Conservation (phyloP, 2,888 invertebrate species). For the Leptothorax acervorum region DNA sequence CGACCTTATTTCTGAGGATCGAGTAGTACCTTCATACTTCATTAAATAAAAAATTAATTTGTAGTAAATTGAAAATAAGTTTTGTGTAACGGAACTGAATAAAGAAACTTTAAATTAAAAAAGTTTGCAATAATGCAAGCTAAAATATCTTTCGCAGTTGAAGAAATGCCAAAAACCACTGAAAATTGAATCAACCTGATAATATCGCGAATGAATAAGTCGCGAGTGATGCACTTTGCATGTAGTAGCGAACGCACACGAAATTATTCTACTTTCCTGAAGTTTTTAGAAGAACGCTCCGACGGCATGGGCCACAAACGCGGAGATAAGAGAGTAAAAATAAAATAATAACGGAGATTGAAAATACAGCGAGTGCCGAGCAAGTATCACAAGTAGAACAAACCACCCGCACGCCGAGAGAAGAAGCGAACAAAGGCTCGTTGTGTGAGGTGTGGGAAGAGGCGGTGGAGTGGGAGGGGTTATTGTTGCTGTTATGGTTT, state of each 20-base stretch:
- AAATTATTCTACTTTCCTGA: slow-evolving; percentile 12
- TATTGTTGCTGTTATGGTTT: slow-evolving; percentile 73
- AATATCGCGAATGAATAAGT: not conserved
- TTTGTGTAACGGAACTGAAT: not conserved
- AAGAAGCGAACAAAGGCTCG: slow-evolving; percentile 43
- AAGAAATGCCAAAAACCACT: not conserved
- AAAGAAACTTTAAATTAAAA: not conserved
- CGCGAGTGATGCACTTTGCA: not conserved
- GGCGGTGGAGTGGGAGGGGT: slow-evolving; percentile 33
- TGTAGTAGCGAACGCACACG: not conserved
- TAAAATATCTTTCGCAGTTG: not conserved
- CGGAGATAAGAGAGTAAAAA: slow-evolving; percentile 6
- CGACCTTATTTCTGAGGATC: too few relatives aligned
- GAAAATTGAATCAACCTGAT: not conserved
- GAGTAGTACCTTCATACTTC: not conserved
- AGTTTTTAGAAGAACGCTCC: not conserved
- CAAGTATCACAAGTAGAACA: slow-evolving; percentile 43
- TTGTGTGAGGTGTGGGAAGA: slow-evolving; percentile 42
- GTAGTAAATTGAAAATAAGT: too few relatives aligned
- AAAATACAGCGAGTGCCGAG: slow-evolving; percentile 23
- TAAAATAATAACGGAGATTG: slow-evolving; percentile 43
- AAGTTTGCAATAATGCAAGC: not conserved
- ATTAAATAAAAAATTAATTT: not conserved
- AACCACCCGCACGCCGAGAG: slow-evolving; percentile 33
- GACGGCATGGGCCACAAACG: not conserved